Evolutionary conservation across 2,888 invertebrate species (phyloP), one percentile per base, ranked within the genome.

Genomic region (Eutolmus rufibarbis): DNA sequence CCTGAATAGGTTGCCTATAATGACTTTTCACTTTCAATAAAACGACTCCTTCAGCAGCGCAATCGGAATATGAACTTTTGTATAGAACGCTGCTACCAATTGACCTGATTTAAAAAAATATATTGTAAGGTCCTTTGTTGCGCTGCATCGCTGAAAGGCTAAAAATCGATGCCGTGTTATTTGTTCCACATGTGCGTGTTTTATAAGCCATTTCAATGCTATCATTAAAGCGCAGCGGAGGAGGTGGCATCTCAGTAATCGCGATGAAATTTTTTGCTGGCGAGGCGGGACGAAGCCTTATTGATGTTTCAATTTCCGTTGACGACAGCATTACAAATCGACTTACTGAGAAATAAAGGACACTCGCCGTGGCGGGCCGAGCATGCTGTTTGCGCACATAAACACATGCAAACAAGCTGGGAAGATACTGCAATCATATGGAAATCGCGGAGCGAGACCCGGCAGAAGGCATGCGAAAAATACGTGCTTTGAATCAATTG

Each of bases 221-320:
- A 31, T 85, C 74, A 74, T 74, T 85, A 74, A 74, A 74, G 37
- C 31, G 34, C 85, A 74, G 28, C 34, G 40, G 8, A 14, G 51
- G 74, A 46, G 46, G 74, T 43, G 85, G 31, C 23, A 82, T 66
- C 66, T 12, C 82, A n/a, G 74, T 66, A 74, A 43, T 66, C 85
- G 86, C 87, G 84, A 82, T 87, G 57, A 37, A 19, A 19, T 78
- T 57, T 34, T 86, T 88, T 89, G 88, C 78, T 85, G 56, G 76
- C 88, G 89, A 89, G 88, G 86, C 51, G 51, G 87, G 87, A 40
- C 9, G 86, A 87, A 89, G 89, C 89, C 88, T 89, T 90, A 89
- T 90, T 90, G 90, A 90, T 90, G 90, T 90, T 90, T 89, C 90
- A 90, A 90, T 90, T 90, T 90, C 90, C 90, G 90, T 88, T 88